phyloP scores from a whole-genome alignment of 2,113 vertebrate species.

The Otis tarda region DNA sequence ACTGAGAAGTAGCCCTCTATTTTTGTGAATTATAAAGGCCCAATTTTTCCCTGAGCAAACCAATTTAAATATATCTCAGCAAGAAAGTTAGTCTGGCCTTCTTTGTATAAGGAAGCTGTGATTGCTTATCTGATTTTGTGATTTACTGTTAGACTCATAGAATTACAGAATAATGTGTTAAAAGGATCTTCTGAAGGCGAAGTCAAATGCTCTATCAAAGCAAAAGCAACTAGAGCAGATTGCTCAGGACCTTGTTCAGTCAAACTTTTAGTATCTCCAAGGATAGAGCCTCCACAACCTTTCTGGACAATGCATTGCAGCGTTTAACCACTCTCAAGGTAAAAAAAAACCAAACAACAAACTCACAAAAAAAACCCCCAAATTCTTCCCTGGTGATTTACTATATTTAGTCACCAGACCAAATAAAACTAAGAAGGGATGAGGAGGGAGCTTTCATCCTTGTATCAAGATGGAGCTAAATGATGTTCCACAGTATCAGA shows the following conservation, averaged over 20 bases:
- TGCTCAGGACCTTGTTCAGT: background rate
- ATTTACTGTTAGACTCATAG: background rate
- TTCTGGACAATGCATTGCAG: background rate
- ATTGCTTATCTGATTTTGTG: background rate
- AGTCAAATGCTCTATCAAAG: background rate
- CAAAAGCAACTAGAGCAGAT: background rate
- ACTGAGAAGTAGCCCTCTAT: background rate
- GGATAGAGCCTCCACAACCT: background rate
- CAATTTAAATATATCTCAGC: background rate
- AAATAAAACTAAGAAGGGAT: background rate
- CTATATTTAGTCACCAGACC: background rate
- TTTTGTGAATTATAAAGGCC: background rate
- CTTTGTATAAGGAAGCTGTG: background rate
- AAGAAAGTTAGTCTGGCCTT: background rate
- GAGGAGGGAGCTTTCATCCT: background rate
- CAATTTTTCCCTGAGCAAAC: background rate
- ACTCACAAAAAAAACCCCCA: rapidly evolving
- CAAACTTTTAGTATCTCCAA: background rate
- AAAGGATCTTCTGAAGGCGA: background rate
- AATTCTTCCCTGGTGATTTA: background rate
- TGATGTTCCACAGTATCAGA: background rate
- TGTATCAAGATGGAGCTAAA: background rate
- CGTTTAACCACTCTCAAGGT: background rate
- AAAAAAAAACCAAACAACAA: background rate
- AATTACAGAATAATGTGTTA: background rate